A percentile compares a stretch with the other conserved stretches of the same genome.
phyloP scores from a whole-genome alignment of 2,113 vertebrate species.

The Thermophis baileyi region DNA sequence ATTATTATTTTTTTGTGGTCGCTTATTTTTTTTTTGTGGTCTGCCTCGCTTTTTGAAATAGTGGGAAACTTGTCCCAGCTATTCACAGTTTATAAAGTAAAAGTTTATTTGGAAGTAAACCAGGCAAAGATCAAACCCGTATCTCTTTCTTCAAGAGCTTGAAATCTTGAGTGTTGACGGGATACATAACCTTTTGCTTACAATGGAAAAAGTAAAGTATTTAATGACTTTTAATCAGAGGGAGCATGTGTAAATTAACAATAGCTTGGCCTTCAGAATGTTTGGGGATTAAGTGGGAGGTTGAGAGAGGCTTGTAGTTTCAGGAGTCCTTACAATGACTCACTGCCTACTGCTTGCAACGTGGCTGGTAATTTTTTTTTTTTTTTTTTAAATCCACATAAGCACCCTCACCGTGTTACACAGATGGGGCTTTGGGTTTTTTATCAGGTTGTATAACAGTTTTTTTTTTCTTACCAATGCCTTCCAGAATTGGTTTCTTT shows the following conservation, averaged over 20 bases:
- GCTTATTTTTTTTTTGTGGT: too few relatives aligned
- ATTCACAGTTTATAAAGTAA: slow-evolving; percentile 12
- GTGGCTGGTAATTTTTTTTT: slow-evolving; percentile 59
- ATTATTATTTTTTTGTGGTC: too few relatives aligned
- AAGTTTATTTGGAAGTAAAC: slow-evolving; percentile 1
- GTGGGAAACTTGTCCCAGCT: slow-evolving; percentile 15
- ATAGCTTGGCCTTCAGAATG: slow-evolving; percentile 53
- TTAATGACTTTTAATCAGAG: slow-evolving; percentile 39
- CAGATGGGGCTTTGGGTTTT: slow-evolving; percentile 50
- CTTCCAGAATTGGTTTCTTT: not conserved
- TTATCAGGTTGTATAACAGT: slow-evolving; percentile 57
- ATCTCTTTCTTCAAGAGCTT: not conserved
- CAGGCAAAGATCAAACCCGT: slow-evolving; percentile 2
- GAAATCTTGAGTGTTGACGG: not conserved
- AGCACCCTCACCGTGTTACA: slow-evolving; percentile 53
- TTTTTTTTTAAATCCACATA: not conserved
- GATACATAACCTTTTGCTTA: not conserved
- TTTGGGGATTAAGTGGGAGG: slow-evolving; percentile 65
- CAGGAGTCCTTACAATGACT: slow-evolving; percentile 67
- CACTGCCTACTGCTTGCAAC: slow-evolving; percentile 73
- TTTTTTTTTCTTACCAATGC: not conserved
- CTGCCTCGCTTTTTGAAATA: not conserved
- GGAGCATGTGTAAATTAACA: slow-evolving; percentile 56
- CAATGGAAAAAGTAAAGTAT: not conserved
- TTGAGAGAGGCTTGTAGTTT: slow-evolving; percentile 57